phyloP scores from a whole-genome alignment of 1,140 invertebrate genomes.

The Drosophila nikananu region DNA sequence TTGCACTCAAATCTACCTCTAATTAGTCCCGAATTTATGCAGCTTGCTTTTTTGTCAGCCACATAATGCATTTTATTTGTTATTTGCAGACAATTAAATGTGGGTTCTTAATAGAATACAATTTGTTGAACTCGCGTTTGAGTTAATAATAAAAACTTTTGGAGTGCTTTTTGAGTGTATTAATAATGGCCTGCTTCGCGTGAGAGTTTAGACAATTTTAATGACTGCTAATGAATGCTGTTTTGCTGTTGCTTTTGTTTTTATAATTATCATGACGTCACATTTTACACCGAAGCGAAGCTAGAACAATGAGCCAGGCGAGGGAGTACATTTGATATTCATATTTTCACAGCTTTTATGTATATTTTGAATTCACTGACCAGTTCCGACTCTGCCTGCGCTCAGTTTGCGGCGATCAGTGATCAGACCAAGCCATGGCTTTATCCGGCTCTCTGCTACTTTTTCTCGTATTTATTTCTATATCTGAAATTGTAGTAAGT shows the following conservation, averaged over 20 bases:
- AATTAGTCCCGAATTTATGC: slow-evolving; percentile 8
- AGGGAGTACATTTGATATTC: slow-evolving; percentile 23
- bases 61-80: slow-evolving; percentile 16
- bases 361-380: slow-evolving; percentile 18
- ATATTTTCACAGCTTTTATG: slow-evolving; percentile 25
- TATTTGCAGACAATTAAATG: slow-evolving; percentile 5
- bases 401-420: slow-evolving; percentile 34
- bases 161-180: neutral
- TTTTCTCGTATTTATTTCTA: slow-evolving; percentile 6
- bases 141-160: slow-evolving; percentile 1
- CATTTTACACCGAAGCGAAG: slow-evolving; percentile 42
- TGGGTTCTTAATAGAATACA: neutral
- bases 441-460: neutral
- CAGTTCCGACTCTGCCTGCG: slow-evolving; percentile 9
- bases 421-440: slow-evolving; percentile 30
- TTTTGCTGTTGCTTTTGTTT: slow-evolving; percentile 1
- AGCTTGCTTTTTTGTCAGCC: slow-evolving; percentile 18
- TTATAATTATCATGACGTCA: slow-evolving; percentile 60
- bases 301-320: slow-evolving; percentile 38
- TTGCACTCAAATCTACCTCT: neutral
- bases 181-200: slow-evolving; percentile 12
- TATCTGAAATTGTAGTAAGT: slow-evolving; percentile 10
- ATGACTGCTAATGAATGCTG: slow-evolving; percentile 8
- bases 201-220: slow-evolving; percentile 23
- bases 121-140: slow-evolving; percentile 4